Evolutionary conservation across 2,797 vertebrate genomes (phyloP).

Genomic region (Sciurus vulgaris): DNA sequence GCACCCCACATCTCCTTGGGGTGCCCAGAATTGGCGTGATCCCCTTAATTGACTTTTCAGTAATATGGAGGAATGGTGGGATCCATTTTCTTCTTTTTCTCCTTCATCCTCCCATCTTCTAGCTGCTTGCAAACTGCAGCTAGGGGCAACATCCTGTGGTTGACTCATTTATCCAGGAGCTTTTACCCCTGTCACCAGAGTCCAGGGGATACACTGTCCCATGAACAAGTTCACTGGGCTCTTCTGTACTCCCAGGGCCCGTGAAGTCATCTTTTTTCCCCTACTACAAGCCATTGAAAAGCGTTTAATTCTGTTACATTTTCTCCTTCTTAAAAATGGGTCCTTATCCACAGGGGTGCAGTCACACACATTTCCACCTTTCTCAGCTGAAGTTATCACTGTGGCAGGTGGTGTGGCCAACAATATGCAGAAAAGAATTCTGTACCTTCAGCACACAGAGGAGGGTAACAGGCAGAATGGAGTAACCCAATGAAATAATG

Average conservation of each 20-base stretch:
- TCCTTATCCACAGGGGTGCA: neutral
- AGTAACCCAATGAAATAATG: constrained; percentile 13
- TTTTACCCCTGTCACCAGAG: neutral
- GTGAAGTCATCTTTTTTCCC: neutral
- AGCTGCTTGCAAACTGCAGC: neutral
- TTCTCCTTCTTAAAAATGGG: neutral
- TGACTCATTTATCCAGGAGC: neutral
- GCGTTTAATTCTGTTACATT: neutral
- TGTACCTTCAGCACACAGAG: neutral
- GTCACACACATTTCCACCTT: neutral
- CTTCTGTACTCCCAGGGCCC: neutral
- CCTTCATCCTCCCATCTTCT: neutral
- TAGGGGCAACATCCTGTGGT: neutral
- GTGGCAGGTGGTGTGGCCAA: neutral
- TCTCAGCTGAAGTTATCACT: neutral
- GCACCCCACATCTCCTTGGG: neutral
- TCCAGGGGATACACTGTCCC: neutral
- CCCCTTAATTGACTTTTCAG: constrained; percentile 26
- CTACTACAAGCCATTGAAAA: neutral
- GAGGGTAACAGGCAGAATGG: neutral
- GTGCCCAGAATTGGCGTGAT: constrained; percentile 45
- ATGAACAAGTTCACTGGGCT: neutral
- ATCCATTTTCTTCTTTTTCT: neutral
- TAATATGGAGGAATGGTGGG: neutral
- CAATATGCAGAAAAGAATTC: neutral